Evolutionary conservation across 2,888 invertebrate species (phyloP).

Genomic region (Habroteleia sp.): DNA sequence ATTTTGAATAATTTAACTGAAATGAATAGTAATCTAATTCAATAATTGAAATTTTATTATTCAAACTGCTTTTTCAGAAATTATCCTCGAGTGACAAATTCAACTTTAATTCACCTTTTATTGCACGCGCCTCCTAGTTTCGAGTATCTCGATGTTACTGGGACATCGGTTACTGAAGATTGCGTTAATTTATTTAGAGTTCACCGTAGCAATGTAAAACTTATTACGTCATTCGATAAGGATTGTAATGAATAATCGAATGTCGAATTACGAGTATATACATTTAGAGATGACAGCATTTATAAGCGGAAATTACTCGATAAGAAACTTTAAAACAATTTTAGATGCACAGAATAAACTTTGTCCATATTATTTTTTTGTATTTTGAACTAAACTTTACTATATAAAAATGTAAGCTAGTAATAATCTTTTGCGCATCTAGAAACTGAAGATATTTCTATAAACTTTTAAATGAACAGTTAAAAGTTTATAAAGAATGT

Average conservation of each 20-base stretch:
- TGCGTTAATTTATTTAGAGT: conserved; percentile 85
- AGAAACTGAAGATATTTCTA: no score
- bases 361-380: no score
- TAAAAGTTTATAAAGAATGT: not conserved
- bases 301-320: not conserved
- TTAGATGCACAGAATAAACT: no score
- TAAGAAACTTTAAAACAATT: no score
- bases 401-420: no score
- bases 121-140: conserved; percentile 84
- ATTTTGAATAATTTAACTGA: no score
- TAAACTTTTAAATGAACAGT: not conserved
- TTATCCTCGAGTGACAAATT: conserved; percentile 85
- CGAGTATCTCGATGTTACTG: conserved; percentile 85
- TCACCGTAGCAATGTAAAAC: conserved; percentile 82
- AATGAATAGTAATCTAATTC: no score
- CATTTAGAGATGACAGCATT: conserved; percentile 12
- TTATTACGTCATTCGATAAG: conserved; percentile 75
- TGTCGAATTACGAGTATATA: not conserved
- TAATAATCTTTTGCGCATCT: no score
- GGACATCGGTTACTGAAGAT: conserved; percentile 84
- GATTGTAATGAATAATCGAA: conserved; percentile 24
- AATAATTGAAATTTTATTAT: no score
- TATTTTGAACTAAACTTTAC: no score
- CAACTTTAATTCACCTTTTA: conserved; percentile 84
- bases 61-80: conserved; percentile 81